These are phyloP conservation scores for Drosophila lacicola DNA, from an alignment of 2,888 invertebrate species.

Conservation along the genomic window DNA sequence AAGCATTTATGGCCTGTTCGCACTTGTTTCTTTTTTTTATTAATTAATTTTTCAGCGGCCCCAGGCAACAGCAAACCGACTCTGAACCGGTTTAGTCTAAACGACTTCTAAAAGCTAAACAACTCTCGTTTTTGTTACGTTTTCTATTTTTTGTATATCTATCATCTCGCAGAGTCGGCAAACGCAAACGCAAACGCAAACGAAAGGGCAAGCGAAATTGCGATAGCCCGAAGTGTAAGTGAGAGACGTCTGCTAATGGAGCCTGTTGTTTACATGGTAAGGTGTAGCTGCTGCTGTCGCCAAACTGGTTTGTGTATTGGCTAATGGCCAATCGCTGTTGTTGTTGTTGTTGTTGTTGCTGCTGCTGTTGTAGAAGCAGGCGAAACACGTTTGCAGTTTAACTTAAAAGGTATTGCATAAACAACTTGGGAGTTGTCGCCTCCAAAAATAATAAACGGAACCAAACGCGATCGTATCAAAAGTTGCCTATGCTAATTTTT, in stretches of 20 bases:
- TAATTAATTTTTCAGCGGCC: slow-evolving; percentile 17
- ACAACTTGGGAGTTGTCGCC: slow-evolving; percentile 46
- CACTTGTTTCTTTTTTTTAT: slow-evolving; percentile 9
- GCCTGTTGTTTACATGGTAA: slow-evolving; percentile 59
- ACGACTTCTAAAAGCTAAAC: slow-evolving; percentile 70
- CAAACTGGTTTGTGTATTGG: slow-evolving; percentile 65
- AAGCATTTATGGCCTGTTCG: slow-evolving; percentile 23
- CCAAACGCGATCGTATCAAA: slow-evolving; percentile 43
- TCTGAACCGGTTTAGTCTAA: slow-evolving; percentile 61
- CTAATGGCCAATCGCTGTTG: slow-evolving; percentile 55
- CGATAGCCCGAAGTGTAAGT: slow-evolving; percentile 22
- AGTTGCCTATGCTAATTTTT: slow-evolving; percentile 68
- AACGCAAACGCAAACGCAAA: slow-evolving; percentile 50
- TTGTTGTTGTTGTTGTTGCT: slow-evolving; percentile 8
- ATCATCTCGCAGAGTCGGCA: slow-evolving; percentile 31
- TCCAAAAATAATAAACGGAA: slow-evolving; percentile 68
- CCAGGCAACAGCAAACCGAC: slow-evolving; percentile 13
- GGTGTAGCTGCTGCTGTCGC: slow-evolving; percentile 39
- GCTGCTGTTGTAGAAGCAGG: slow-evolving; percentile 11
- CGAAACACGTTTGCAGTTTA: slow-evolving; percentile 64
- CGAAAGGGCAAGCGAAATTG: slow-evolving; percentile 77
- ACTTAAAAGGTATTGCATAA: slow-evolving; percentile 71
- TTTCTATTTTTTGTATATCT: slow-evolving; percentile 17
- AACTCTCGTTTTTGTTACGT: slow-evolving; percentile 63
- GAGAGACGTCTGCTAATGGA: slow-evolving; percentile 42